Percentiles rank a stretch among this genome's conserved stretches.
phyloP scores from a whole-genome alignment of 37 sponge, comb jelly and placozoan species.

The Hormiphora californensis region DNA sequence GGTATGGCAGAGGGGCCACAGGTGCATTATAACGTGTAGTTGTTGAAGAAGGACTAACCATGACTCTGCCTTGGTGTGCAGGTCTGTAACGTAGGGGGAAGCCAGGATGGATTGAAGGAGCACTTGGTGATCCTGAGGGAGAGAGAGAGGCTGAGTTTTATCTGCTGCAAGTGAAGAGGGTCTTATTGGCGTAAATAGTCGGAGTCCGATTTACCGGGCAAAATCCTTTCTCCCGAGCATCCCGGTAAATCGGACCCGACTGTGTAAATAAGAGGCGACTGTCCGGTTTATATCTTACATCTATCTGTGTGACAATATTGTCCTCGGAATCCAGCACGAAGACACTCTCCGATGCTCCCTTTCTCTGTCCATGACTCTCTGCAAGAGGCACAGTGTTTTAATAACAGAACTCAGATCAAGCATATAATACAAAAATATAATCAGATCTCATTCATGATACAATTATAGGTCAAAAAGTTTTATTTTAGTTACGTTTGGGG shows the following conservation, averaged over 20 bases:
- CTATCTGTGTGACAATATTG: slow-evolving; percentile 21
- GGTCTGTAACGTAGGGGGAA: slow-evolving; percentile 44
- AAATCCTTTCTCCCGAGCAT: too few relatives aligned
- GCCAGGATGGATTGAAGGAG: slow-evolving; percentile 51
- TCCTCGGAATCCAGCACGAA: slow-evolving; percentile 31
- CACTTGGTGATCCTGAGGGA: slow-evolving; percentile 48
- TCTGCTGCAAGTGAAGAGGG: too few relatives aligned
- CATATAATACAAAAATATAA: neutral
- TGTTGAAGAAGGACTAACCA: slow-evolving; percentile 45
- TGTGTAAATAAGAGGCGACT: too few relatives aligned
- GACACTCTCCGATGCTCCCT: slow-evolving; percentile 40
- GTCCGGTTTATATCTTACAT: slow-evolving; percentile 15
- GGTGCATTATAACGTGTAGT: slow-evolving; percentile 52
- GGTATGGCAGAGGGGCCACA: slow-evolving; percentile 52
- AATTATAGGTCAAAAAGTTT: neutral
- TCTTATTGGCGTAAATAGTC: too few relatives aligned
- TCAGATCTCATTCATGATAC: neutral
- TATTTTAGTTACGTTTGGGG: slow-evolving; percentile 5
- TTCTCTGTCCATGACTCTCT: slow-evolving; percentile 7
- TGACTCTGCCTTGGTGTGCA: slow-evolving; percentile 10
- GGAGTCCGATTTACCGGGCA: too few relatives aligned
- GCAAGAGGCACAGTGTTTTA: neutral
- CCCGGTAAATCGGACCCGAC: too few relatives aligned
- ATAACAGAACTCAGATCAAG: too few relatives aligned
- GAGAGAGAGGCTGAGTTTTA: too few relatives aligned